Conservation (phyloP, 2,113 vertebrate species). For the Xiphias gladius region DNA sequence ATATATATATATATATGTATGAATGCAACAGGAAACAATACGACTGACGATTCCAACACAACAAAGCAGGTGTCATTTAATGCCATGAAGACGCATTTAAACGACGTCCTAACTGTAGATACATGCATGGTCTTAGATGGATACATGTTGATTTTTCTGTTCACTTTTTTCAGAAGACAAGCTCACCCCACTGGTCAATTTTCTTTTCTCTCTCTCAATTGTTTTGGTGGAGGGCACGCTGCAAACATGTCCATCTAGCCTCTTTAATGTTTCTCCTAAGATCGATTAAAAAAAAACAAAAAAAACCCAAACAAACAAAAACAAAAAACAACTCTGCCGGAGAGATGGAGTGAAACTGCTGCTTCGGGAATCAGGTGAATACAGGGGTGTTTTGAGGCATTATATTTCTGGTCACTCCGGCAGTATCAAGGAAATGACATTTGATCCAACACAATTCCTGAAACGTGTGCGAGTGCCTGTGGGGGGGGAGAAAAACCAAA, state of each 20-base stretch:
- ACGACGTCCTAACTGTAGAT: no score
- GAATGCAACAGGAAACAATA: neutral
- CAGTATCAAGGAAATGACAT: constrained; percentile 40
- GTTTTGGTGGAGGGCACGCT: neutral
- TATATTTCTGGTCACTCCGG: neutral
- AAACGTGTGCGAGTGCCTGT: constrained; percentile 21
- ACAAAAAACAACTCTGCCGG: neutral
- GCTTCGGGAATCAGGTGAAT: neutral
- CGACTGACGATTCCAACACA: neutral
- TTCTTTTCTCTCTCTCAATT: no score
- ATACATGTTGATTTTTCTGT: neutral
- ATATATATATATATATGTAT: no score
- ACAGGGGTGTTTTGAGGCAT: neutral
- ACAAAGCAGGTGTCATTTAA: neutral
- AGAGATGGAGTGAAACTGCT: neutral
- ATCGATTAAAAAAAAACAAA: no score
- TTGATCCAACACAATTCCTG: constrained; percentile 41
- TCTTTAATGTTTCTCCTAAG: neutral
- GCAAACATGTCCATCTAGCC: neutral
- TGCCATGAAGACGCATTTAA: neutral
- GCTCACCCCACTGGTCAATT: neutral
- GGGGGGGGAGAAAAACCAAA: no score
- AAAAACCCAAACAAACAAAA: neutral
- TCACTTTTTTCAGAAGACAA: neutral
- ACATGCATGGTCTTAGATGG: neutral